Conservation (phyloP, 2,113 vertebrate genomes). For the Brachirus orientalis region DNA sequence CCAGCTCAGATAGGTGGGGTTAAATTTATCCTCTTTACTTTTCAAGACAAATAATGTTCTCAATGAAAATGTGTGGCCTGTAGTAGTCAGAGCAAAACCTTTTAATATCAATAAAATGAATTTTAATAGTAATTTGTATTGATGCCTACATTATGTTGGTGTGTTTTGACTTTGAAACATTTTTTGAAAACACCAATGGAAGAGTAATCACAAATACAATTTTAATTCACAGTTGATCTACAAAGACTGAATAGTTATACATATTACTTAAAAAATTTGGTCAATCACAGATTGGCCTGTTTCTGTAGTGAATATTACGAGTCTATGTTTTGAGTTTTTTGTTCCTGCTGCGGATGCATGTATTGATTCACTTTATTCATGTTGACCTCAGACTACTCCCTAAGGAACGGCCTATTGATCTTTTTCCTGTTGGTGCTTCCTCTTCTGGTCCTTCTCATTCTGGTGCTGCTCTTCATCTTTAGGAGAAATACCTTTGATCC, state of each 20-base stretch:
- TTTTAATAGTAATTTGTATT: too few relatives aligned
- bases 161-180: too few relatives aligned
- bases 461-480: constrained; percentile 77
- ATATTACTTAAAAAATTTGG: too few relatives aligned
- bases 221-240: too few relatives aligned
- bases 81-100: not conserved
- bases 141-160: too few relatives aligned
- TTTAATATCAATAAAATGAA: too few relatives aligned
- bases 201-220: not conserved
- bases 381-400: constrained; percentile 82
- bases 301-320: too few relatives aligned
- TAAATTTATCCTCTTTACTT: not conserved
- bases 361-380: too few relatives aligned
- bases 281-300: too few relatives aligned
- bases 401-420: constrained; percentile 88
- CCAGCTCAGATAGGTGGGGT: constrained; percentile 82
- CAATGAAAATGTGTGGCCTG: not conserved
- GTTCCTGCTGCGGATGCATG: too few relatives aligned
- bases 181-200: not conserved
- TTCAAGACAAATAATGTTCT: not conserved
- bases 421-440: constrained; percentile 90
- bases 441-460: constrained; percentile 59
- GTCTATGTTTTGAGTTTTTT: not conserved
- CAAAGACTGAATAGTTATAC: too few relatives aligned
- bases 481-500: constrained; percentile 66